A percentile compares a stretch with the other conserved stretches of the same genome.
Conservation (phyloP, 2,888 invertebrate species). For the Mythimna impura region DNA sequence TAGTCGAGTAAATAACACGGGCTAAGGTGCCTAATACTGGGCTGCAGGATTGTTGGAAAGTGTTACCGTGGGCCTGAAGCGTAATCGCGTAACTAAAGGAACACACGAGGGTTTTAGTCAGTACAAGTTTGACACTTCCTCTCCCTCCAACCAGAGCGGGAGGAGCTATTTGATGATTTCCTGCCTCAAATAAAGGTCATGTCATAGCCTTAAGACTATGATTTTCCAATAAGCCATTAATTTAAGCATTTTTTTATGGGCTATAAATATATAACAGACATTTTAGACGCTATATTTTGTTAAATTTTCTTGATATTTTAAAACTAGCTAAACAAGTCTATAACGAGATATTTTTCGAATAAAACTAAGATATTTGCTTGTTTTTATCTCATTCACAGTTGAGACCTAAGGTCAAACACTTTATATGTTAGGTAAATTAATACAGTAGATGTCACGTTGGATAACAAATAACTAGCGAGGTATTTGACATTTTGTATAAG, state of each 20-base stretch:
- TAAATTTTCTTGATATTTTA: slow-evolving; percentile 9
- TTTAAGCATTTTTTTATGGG: not conserved
- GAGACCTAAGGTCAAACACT: slow-evolving; percentile 25
- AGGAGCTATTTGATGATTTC: too few relatives aligned
- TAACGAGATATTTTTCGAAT: not conserved
- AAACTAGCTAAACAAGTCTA: slow-evolving; percentile 36
- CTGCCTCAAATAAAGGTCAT: not conserved
- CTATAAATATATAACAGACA: not conserved
- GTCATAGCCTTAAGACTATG: too few relatives aligned
- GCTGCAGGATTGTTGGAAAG: too few relatives aligned
- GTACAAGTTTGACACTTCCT: not conserved
- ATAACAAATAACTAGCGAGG: slow-evolving; percentile 16
- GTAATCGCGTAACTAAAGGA: not conserved
- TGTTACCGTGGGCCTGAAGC: not conserved
- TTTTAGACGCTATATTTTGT: not conserved
- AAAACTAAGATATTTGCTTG: not conserved
- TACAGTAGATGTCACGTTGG: not conserved
- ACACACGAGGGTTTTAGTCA: not conserved
- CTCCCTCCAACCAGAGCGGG: too few relatives aligned
- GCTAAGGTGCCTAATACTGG: not conserved
- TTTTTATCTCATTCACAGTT: slow-evolving; percentile 9
- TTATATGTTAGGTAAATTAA: slow-evolving; percentile 13
- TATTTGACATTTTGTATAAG: slow-evolving; percentile 15
- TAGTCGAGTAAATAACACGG: too few relatives aligned
- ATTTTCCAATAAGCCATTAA: not conserved